These are phyloP conservation scores for Odontocolon sp. DNA, from an alignment of 2,888 invertebrate genomes.

Conservation along the genomic window DNA sequence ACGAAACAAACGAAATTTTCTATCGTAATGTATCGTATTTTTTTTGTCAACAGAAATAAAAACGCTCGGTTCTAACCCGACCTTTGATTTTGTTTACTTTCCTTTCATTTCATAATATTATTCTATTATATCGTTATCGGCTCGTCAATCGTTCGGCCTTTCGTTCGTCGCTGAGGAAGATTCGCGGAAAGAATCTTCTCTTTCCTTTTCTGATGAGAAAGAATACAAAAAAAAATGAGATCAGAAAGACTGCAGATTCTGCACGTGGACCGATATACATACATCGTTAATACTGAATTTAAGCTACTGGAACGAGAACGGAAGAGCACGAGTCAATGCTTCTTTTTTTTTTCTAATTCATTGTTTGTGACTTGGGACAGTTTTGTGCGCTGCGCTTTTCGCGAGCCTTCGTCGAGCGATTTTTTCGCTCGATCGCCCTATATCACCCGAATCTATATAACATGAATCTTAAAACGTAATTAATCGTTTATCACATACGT, in stretches of 20 bases:
- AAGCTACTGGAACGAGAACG: constrained; percentile 54
- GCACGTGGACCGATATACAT: constrained; percentile 8
- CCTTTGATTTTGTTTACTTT: neutral
- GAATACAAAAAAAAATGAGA: constrained; percentile 36
- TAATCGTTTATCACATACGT: constrained; percentile 62
- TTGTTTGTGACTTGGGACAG: constrained; percentile 16
- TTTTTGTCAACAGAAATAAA: no score
- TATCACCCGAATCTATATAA: constrained; percentile 15
- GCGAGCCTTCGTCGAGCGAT: constrained; percentile 2
- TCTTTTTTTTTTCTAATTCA: neutral
- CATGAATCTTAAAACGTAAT: constrained; percentile 3
- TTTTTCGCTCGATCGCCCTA: neutral
- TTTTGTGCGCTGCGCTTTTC: constrained; percentile 47
- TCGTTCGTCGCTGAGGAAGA: constrained; percentile 31
- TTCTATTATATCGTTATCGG: neutral
- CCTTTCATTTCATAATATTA: neutral
- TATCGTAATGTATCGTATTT: no score
- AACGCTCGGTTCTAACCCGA: constrained; percentile 5
- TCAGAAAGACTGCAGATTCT: constrained; percentile 34
- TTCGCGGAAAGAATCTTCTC: neutral
- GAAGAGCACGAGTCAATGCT: constrained; percentile 24
- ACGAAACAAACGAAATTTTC: no score
- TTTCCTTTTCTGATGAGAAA: neutral
- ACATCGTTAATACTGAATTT: no score
- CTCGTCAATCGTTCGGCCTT: constrained; percentile 13